Conservation (phyloP, 2,113 vertebrate genomes). For the Boulengeromyrus knoepffleri region DNA sequence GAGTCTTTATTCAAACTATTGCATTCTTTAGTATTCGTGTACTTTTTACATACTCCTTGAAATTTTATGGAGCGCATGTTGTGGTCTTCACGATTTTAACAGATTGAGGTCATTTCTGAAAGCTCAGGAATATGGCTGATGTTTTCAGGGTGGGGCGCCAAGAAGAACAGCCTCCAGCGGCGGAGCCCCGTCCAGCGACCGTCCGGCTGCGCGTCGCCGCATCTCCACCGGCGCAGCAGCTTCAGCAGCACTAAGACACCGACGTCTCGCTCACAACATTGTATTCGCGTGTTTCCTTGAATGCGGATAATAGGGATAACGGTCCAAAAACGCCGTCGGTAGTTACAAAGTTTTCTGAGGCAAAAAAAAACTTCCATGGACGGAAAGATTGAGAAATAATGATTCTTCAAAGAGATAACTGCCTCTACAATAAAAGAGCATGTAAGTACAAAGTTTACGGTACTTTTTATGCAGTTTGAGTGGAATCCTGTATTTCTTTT, state of each 20-base stretch:
- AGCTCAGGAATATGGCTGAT: slow-evolving; percentile 18
- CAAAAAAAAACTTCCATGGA: slow-evolving; percentile 18
- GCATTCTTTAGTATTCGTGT: not conserved
- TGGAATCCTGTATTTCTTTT: not conserved
- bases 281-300: not conserved
- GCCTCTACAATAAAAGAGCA: slow-evolving; percentile 49
- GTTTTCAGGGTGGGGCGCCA: slow-evolving; percentile 38
- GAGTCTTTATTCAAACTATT: not conserved
- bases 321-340: not conserved
- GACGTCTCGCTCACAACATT: not conserved
- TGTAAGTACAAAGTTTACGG: slow-evolving; percentile 47
- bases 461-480: not conserved
- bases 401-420: slow-evolving; percentile 40
- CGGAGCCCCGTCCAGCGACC: slow-evolving; percentile 4
- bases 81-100: not conserved
- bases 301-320: not conserved
- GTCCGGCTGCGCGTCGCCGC: slow-evolving; percentile 13
- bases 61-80: not conserved
- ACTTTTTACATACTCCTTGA: not conserved
- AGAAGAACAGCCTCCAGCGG: slow-evolving; percentile 29
- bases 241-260: not conserved
- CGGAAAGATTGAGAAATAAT: slow-evolving; percentile 31
- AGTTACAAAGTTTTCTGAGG: slow-evolving; percentile 19
- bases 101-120: slow-evolving; percentile 8
- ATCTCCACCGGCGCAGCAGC: slow-evolving; percentile 15